phyloP scores from a whole-genome alignment of 2,888 invertebrate genomes.

The Celastrina argiolus region DNA sequence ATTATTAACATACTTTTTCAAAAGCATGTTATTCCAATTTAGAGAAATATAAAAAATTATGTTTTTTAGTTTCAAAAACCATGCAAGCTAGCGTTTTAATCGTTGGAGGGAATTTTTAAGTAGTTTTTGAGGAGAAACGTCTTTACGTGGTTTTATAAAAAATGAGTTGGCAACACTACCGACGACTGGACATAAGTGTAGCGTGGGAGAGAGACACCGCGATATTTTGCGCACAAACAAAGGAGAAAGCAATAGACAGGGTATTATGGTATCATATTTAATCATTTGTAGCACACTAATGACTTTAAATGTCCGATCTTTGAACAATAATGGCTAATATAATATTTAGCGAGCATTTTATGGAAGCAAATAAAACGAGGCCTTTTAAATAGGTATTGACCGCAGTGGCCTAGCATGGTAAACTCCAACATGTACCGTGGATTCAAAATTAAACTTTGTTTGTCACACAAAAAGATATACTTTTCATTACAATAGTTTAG shows the following conservation, averaged over 20 bases:
- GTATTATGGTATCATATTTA: constrained; percentile 16
- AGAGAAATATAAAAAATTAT: too few relatives aligned
- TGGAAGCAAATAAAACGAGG: constrained; percentile 10
- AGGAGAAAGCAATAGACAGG: constrained; percentile 5
- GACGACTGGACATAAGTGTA: not conserved
- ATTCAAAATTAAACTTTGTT: too few relatives aligned
- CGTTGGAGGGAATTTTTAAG: too few relatives aligned
- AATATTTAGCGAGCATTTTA: constrained; percentile 18
- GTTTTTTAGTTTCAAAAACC: too few relatives aligned
- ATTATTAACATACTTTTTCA: too few relatives aligned
- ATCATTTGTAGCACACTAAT: constrained; percentile 39
- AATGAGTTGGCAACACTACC: not conserved
- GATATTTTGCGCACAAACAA: not conserved
- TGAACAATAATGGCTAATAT: constrained; percentile 35
- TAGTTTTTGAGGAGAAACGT: not conserved
- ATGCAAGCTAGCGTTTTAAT: too few relatives aligned
- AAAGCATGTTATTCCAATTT: too few relatives aligned
- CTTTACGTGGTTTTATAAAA: not conserved
- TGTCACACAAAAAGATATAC: too few relatives aligned
- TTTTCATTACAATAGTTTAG: too few relatives aligned
- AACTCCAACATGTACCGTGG: not conserved
- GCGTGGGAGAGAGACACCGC: not conserved
- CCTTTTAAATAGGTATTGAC: not conserved
- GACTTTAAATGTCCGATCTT: constrained; percentile 35
- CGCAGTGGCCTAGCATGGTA: not conserved